Base-by-base conservation (phyloP, 2,888 invertebrate genomes). In the Deilephila elpenor region DNA sequence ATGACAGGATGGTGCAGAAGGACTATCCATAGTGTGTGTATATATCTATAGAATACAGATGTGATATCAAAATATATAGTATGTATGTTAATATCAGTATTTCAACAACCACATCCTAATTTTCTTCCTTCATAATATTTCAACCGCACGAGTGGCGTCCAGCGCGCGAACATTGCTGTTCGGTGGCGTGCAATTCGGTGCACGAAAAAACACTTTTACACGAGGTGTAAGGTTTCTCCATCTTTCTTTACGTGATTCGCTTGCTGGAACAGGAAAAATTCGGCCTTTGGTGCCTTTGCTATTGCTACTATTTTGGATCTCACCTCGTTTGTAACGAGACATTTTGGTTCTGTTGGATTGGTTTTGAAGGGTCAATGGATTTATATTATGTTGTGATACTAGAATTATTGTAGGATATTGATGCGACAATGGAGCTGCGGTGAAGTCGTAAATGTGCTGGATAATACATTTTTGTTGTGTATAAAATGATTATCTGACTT, bases 151-250 rank as follows among this genome's bases (percentile, higher is more conserved):
- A 51, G 7, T 20, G 67, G 25, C 25, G 67, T 17, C 25, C 44
- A 25, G 51, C 51, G 44, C 51, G 67, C 67, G 51, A 67, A 44
- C 44, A 20, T 5, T 67, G 44, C 67, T 56, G n/a, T 56, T 56
- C 56, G 56, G 56, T 56, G 56, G 56, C 67, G 25, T 67, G 67
- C 67, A 67, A 67, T 67, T 67, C 67, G 67, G 44, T 44, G 67
- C 78, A 78, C 74, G 77, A 80, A 83, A 83, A 77, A 82, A 83
- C 77, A 82, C 75, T 80, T 77, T 80, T 75, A 73, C 71, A 77
- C 70, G 72, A 75, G 76, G 76, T 80, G 78, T 76, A 75, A 83
- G 78, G 78, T 77, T 78, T 75, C 59, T 44, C 44, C 60, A 70
- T 61, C 62, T 72, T 72, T 56, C 25, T 25, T 37, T 70, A 73